Percentiles rank a stretch among this genome's conserved stretches.
Evolutionary conservation across 1,140 invertebrate species (phyloP).

Genomic region (Eueides isabella): DNA sequence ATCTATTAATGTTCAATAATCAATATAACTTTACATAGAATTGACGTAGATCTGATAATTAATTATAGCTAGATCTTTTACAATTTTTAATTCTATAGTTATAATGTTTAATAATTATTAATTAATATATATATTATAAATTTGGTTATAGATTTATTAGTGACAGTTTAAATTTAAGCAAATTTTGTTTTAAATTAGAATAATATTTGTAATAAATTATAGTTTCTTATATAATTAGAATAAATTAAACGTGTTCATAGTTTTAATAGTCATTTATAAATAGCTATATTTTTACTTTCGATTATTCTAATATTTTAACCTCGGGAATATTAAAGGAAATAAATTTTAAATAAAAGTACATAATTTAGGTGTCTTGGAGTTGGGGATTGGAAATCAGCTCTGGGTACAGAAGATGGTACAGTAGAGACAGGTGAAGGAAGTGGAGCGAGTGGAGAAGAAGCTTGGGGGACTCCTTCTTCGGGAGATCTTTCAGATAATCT

Average conservation of each 20-base stretch:
- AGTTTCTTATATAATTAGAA: slow-evolving; percentile 9
- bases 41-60: slow-evolving; percentile 22
- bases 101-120: neutral
- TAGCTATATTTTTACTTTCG: neutral
- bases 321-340: neutral
- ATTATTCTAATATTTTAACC: neutral
- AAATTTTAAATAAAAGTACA: neutral
- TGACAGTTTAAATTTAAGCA: neutral
- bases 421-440: slow-evolving; percentile 90
- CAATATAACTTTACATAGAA: neutral
- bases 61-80: slow-evolving; percentile 14
- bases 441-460: slow-evolving; percentile 91
- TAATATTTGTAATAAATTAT: slow-evolving; percentile 5
- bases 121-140: neutral
- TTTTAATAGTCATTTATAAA: neutral
- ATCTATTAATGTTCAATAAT: neutral
- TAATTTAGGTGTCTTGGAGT: slow-evolving; percentile 74
- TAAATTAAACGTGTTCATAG: slow-evolving; percentile 7
- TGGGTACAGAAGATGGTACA: slow-evolving; percentile 88
- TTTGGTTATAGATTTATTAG: slow-evolving; percentile 5
- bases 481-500: slow-evolving; percentile 90
- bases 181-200: neutral
- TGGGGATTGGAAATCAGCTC: slow-evolving; percentile 82
- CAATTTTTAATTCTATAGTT: slow-evolving; percentile 5
- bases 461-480: slow-evolving; percentile 93